Conservation (phyloP, 2,888 invertebrate genomes). For the Holacanthella duospinosa region DNA sequence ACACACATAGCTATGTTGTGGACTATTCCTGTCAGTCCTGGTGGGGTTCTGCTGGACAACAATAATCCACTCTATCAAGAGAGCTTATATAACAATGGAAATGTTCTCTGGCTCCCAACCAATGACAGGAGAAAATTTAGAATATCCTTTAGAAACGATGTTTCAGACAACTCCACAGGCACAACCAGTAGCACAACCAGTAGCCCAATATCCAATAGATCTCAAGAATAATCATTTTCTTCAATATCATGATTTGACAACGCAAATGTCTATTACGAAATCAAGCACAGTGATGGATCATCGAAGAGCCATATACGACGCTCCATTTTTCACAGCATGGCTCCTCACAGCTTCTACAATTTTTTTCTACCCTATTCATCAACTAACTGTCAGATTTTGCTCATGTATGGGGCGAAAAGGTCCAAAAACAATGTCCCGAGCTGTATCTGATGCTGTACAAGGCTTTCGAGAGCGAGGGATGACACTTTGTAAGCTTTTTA, state of each 20-base stretch:
- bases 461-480: slow-evolving; percentile 85
- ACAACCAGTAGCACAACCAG: too few relatives aligned
- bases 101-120: slow-evolving; percentile 12
- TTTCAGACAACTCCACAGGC: background rate
- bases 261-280: background rate
- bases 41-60: slow-evolving; percentile 37
- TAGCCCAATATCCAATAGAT: too few relatives aligned
- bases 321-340: slow-evolving; percentile 92
- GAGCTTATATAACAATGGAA: slow-evolving; percentile 25
- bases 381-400: slow-evolving; percentile 45
- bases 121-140: slow-evolving; percentile 1
- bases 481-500: slow-evolving; percentile 69
- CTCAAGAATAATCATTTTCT: background rate
- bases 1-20: slow-evolving; percentile 36
- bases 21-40: slow-evolving; percentile 33
- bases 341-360: slow-evolving; percentile 86
- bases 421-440: slow-evolving; percentile 36
- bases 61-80: slow-evolving; percentile 32
- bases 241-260: background rate
- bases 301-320: slow-evolving; percentile 52
- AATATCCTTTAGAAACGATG: background rate
- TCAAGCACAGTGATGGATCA: background rate
- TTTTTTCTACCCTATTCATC: slow-evolving; percentile 79
- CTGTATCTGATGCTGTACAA: slow-evolving; percentile 49
- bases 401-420: slow-evolving; percentile 38